Percentiles rank a stretch among this genome's conserved stretches.
These are phyloP conservation scores for Macrophya alboannulata DNA, from an alignment of 2,888 invertebrate genomes.

Conservation along the genomic window DNA sequence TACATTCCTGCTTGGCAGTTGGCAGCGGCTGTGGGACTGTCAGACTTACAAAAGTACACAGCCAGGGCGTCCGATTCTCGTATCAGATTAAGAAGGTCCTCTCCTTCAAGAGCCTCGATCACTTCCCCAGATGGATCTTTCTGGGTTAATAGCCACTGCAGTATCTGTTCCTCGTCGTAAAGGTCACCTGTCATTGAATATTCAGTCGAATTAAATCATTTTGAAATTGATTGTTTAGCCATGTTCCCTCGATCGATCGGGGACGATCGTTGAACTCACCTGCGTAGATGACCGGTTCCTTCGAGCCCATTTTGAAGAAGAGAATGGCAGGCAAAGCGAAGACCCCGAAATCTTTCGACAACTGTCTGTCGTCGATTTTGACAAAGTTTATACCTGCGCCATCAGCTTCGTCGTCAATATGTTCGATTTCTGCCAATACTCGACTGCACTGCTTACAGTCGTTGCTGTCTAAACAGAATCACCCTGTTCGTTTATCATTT, in stretches of 20 bases:
- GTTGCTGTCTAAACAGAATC: conserved; percentile 91
- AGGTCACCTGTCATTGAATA: conserved; percentile 86
- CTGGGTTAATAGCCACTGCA: conserved; percentile 95
- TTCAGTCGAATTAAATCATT: neutral
- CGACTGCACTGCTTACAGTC: conserved; percentile 97
- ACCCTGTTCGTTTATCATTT: conserved; percentile 56
- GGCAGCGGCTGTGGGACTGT: conserved; percentile 66
- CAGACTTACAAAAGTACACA: conserved; percentile 95
- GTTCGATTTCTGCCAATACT: conserved; percentile 93
- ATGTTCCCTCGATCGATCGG: neutral
- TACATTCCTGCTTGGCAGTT: conserved; percentile 73
- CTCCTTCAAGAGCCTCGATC: conserved; percentile 94
- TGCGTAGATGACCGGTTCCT: conserved; percentile 95
- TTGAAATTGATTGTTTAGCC: neutral
- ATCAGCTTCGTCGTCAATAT: conserved; percentile 97
- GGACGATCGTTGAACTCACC: conserved; percentile 81
- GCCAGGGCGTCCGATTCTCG: conserved; percentile 92
- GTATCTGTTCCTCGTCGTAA: conserved; percentile 92
- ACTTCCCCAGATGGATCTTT: conserved; percentile 96
- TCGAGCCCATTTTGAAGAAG: conserved; percentile 93
- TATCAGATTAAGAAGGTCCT: conserved; percentile 88
- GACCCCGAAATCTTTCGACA: conserved; percentile 94
- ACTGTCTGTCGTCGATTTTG: conserved; percentile 93
- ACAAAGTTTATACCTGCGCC: conserved; percentile 95
- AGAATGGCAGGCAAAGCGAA: conserved; percentile 95